Evolutionary conservation across 2,113 vertebrate species (phyloP).

Genomic region (Penelope pileata): DNA sequence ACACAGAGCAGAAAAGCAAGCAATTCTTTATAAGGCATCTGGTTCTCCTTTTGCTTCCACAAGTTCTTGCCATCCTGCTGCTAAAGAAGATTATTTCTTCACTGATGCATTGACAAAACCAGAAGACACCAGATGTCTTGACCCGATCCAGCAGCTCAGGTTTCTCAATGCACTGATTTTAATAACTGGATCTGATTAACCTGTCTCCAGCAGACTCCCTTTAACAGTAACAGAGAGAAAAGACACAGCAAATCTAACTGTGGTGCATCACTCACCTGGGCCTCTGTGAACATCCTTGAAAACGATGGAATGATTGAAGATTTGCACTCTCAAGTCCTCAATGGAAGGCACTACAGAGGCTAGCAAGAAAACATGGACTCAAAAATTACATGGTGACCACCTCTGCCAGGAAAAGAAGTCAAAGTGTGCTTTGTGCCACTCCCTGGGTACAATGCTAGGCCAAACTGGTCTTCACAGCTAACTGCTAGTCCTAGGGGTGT

Average conservation of each 20-base stretch:
- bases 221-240: background rate
- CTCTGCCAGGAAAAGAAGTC: background rate
- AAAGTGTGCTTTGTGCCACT: background rate
- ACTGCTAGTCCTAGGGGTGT: fast-evolving
- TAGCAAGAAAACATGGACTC: background rate
- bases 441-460: background rate
- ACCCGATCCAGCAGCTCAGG: background rate
- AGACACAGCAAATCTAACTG: background rate
- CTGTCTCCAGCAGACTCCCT: background rate
- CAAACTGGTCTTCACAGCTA: background rate
- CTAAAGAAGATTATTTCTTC: background rate
- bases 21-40: background rate
- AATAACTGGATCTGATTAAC: background rate
- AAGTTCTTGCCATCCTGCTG: background rate
- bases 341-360: background rate
- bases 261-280: background rate
- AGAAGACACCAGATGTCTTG: background rate
- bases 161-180: background rate
- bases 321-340: background rate
- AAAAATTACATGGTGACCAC: background rate
- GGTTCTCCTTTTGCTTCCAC: background rate
- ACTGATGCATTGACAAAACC: background rate
- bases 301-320: background rate
- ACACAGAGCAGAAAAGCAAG: background rate
- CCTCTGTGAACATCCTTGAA: background rate